Conservation (phyloP, 2,113 vertebrate species). For the Albula glossodonta region DNA sequence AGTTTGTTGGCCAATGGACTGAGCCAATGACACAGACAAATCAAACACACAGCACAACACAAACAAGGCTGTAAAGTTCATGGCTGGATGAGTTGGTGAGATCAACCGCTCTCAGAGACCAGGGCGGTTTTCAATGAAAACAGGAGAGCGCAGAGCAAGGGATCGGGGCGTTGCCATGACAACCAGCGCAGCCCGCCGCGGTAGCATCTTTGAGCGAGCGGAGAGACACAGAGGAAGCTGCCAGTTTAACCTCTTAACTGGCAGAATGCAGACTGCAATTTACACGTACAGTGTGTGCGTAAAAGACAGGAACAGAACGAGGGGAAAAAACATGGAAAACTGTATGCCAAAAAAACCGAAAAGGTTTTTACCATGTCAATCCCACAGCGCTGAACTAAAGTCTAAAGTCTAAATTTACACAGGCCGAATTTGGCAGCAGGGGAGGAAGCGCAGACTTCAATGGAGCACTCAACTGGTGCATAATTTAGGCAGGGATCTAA, state of each 20-base stretch:
- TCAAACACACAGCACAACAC: not conserved
- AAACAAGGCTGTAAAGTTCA: slow-evolving; percentile 38
- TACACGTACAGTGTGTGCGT: not conserved
- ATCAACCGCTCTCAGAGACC: slow-evolving; percentile 69
- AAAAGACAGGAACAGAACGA: not conserved
- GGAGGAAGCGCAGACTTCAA: not conserved
- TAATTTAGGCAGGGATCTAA: not conserved
- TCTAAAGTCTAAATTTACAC: not conserved
- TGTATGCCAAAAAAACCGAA: not conserved
- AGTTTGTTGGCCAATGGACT: not conserved
- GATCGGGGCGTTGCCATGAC: slow-evolving; percentile 90
- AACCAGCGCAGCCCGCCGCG: slow-evolving; percentile 80
- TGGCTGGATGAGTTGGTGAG: slow-evolving; percentile 60
- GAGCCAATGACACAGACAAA: not conserved
- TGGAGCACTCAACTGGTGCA: not conserved
- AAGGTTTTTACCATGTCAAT: slow-evolving; percentile 14
- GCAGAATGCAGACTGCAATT: not conserved
- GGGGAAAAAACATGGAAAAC: not conserved
- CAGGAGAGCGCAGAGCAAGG: slow-evolving; percentile 67
- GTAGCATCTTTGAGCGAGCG: slow-evolving; percentile 59
- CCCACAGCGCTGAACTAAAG: not conserved
- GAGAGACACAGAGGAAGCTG: slow-evolving; percentile 57
- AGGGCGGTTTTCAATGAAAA: slow-evolving; percentile 83
- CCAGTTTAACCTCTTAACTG: slow-evolving; percentile 58
- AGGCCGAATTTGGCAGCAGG: not conserved